Evolutionary conservation across 30 jellyfish, hydroid and myxozoan genomes (phyloP).

Genomic region (Phacellophora camtschatica): DNA sequence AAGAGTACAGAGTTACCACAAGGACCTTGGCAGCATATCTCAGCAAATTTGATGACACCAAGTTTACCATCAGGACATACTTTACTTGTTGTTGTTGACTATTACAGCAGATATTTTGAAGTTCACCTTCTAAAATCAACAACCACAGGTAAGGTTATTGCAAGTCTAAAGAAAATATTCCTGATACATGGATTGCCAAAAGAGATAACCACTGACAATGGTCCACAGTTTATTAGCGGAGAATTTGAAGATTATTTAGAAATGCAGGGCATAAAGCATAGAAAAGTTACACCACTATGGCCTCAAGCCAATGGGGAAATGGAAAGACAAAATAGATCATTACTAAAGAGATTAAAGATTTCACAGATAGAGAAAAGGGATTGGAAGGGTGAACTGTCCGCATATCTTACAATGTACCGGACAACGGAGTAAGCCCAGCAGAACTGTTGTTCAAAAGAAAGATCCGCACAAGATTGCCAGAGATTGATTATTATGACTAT

Average conservation of each 20-base stretch:
- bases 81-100: constrained; percentile 36
- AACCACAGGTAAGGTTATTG: constrained; percentile 42
- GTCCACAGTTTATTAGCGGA: constrained; percentile 59
- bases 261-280: constrained; percentile 36
- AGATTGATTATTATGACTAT: not conserved
- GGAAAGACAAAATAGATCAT: constrained; percentile 35
- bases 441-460: constrained; percentile 27
- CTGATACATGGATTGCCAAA: constrained; percentile 52
- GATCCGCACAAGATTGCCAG: constrained; percentile 31
- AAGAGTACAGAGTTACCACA: constrained; percentile 43
- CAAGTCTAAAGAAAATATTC: constrained; percentile 31
- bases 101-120: too few species aligned
- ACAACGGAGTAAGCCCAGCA: constrained; percentile 54
- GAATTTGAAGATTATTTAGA: constrained; percentile 40
- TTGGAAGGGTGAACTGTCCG: constrained; percentile 46
- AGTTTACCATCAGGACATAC: constrained; percentile 34
- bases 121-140: constrained; percentile 42
- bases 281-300: constrained; percentile 56
- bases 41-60: constrained; percentile 50
- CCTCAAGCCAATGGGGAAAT: constrained; percentile 71
- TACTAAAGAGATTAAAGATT: constrained; percentile 24
- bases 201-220: constrained; percentile 47
- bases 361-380: constrained; percentile 53
- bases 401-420: constrained; percentile 45
- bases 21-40: constrained; percentile 51